Evolutionary conservation across 2,797 vertebrate species (phyloP), one percentile per base, ranked within the genome.

Genomic region (Mormyrops attenuatus): DNA sequence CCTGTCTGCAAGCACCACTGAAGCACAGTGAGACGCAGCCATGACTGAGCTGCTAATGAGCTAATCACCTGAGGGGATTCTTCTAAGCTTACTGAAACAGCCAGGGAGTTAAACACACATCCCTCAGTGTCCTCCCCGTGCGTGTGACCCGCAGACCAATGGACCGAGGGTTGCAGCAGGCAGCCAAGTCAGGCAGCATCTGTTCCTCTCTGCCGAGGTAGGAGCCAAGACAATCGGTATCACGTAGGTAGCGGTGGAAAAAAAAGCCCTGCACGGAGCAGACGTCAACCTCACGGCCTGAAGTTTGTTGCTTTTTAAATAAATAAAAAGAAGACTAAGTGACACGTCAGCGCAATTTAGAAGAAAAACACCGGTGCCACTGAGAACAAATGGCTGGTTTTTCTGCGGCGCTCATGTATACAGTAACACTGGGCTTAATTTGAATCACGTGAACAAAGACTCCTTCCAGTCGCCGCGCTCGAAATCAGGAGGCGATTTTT

Each of bases 1-100:
- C 41, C 41, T 50, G 47, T 49, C 57, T 69, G 53, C 34, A 88
- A 87, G 49, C 88, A 34, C 82, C 53, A 89, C 84, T 84, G 89
- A 88, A 55, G 91, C 50, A 80, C 73, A 44, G 15, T 20, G 38
- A 84, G 5, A 90, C 89, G 87, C 88, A 86, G 88, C 89, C 77
- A 90, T 92, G 89, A 53, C 92, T 89, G 92, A 94, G 91, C 92
- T 92, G 91, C 93, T 95, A 95, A 95, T 94, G 93, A 95, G 95
- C 94, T 95, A 93, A 95, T 95, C 95, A 96, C 95, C 95, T 94
- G 92, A 93, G 94, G 95, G 93, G 93, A 94, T 95, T 95, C 91
- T 94, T 94, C 94, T 96, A 93, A 92, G 93, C 92, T 95, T 95
- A 94, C 93, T 93, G 94, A 95, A 92, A 95, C 94, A 95, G 94